A percentile compares a stretch with the other conserved stretches of the same genome.
Evolutionary conservation across 1,140 invertebrate species (phyloP).

Genomic region (Solenopsis invicta): DNA sequence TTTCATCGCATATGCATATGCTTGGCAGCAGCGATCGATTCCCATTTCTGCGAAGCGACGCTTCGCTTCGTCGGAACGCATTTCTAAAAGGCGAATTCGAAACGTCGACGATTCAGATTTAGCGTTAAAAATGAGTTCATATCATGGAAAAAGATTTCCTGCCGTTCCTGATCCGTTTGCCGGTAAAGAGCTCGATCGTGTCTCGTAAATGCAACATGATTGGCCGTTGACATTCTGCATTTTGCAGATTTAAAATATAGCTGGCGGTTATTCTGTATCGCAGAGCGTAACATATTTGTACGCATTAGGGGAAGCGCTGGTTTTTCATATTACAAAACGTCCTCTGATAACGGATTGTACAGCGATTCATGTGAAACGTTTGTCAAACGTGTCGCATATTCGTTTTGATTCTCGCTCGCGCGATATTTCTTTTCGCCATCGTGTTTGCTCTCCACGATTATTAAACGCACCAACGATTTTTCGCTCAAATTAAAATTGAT

Average conservation of each 20-base stretch:
- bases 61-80: constrained; percentile 22
- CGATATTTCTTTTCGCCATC: constrained; percentile 51
- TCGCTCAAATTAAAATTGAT: constrained; percentile 47
- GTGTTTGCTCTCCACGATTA: constrained; percentile 50
- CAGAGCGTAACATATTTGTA: constrained; percentile 50
- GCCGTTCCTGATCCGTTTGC: constrained; percentile 28
- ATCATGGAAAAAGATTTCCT: constrained; percentile 29
- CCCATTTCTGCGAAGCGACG: constrained; percentile 38
- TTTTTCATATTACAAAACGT: constrained; percentile 48
- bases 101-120: constrained; percentile 47
- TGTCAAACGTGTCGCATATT: constrained; percentile 54
- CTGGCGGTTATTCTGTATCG: constrained; percentile 47
- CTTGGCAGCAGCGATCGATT: constrained; percentile 39
- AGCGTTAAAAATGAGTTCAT: constrained; percentile 52
- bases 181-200: constrained; percentile 15
- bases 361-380: constrained; percentile 54
- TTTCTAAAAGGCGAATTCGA: constrained; percentile 30
- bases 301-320: constrained; percentile 23
- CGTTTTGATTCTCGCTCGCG: constrained; percentile 42
- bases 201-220: constrained; percentile 35
- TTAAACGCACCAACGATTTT: constrained; percentile 47
- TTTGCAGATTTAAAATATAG: constrained; percentile 36
- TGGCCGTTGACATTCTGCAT: constrained; percentile 34
- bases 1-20: constrained; percentile 16
- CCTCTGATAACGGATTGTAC: constrained; percentile 53